Evolutionary conservation across 2,113 vertebrate genomes (phyloP).

Genomic region (Leptosomus discolor): DNA sequence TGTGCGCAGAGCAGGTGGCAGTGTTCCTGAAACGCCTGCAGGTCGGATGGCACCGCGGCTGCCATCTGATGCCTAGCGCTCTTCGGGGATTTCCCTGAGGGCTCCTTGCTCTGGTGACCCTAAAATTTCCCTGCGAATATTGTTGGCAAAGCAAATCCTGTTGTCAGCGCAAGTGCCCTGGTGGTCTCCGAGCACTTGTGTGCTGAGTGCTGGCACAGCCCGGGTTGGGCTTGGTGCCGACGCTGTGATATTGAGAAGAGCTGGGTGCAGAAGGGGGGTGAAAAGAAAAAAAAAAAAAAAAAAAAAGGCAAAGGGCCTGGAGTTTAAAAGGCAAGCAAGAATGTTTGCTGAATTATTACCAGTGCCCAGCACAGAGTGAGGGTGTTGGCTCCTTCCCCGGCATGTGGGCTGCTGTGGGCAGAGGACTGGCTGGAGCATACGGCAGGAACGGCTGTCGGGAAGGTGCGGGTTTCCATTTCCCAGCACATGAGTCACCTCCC

Average conservation of each 20-base stretch:
- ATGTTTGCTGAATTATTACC: background rate
- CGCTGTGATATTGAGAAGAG: background rate
- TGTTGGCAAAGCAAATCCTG: background rate
- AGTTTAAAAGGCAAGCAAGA: slow-evolving; percentile 30
- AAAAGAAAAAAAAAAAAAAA: background rate
- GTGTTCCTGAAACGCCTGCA: background rate
- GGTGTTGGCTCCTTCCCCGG: slow-evolving; percentile 55
- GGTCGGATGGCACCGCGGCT: background rate
- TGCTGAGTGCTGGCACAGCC: background rate
- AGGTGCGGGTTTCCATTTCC: slow-evolving; percentile 75
- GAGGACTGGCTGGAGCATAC: slow-evolving; percentile 50
- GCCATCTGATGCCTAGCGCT: background rate
- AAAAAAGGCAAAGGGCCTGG: background rate
- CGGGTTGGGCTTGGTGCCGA: background rate
- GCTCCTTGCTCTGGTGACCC: background rate
- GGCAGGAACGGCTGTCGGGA: slow-evolving; percentile 67
- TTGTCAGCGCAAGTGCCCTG: background rate
- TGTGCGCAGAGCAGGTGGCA: background rate
- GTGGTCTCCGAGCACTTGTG: background rate
- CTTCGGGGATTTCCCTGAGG: background rate
- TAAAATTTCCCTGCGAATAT: background rate
- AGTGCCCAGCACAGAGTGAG: slow-evolving; percentile 58
- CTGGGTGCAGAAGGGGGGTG: slow-evolving; percentile 6
- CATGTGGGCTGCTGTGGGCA: slow-evolving; percentile 72
- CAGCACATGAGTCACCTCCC: slow-evolving; percentile 77